phyloP scores from a whole-genome alignment of 2,797 vertebrate genomes.

The Nannoperca australis region DNA sequence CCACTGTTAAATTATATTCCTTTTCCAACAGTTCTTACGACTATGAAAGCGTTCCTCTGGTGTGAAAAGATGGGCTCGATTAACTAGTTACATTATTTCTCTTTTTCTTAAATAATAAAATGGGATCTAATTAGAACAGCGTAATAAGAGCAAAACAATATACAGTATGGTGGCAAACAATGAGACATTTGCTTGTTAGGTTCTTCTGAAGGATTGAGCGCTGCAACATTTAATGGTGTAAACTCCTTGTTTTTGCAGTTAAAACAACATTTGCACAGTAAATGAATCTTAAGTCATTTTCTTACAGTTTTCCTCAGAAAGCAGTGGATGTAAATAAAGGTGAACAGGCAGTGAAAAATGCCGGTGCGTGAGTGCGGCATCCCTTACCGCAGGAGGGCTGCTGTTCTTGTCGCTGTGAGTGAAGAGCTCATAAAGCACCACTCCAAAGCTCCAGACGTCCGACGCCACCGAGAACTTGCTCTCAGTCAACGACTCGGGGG shows the following conservation, averaged over 20 bases:
- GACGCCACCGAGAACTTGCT: conserved; percentile 98
- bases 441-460: conserved; percentile 98
- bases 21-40: too few species aligned
- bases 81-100: too few species aligned
- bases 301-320: neutral
- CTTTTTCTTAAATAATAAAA: neutral
- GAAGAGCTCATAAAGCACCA: conserved; percentile 97
- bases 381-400: conserved; percentile 93
- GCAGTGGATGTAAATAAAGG: neutral
- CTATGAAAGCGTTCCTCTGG: too few species aligned
- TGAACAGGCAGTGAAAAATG: neutral
- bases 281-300: neutral
- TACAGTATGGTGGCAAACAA: neutral
- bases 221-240: neutral
- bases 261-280: neutral
- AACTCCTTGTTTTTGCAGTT: neutral
- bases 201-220: neutral
- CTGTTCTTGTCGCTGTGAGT: conserved; percentile 96
- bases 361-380: neutral
- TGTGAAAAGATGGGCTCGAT: too few species aligned
- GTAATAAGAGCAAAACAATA: neutral
- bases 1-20: neutral
- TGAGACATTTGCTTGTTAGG: neutral
- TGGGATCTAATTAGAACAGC: neutral
- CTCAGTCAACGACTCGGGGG: conserved; percentile 96